Conservation (phyloP, 1,140 invertebrate species). For the Ips typographus region DNA sequence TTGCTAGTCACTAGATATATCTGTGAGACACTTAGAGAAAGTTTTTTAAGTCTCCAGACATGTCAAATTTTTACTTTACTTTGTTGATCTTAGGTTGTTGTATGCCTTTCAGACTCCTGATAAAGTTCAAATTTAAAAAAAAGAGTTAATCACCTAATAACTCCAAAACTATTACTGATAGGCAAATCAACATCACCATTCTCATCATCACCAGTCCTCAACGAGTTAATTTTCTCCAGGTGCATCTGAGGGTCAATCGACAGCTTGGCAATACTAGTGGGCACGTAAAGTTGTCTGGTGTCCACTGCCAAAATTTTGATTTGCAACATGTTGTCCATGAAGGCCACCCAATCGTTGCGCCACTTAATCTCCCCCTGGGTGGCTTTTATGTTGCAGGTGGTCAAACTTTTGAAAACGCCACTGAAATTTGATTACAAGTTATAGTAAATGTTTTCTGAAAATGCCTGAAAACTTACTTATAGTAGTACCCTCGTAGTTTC, state of each 20-base stretch:
- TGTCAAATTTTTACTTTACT: no score
- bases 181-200: slow-evolving; percentile 9
- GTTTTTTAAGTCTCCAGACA: no score
- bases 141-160: slow-evolving; percentile 20
- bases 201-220: not conserved
- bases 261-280: slow-evolving; percentile 79
- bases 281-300: slow-evolving; percentile 74
- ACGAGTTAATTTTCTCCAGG: slow-evolving; percentile 53
- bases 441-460: not conserved
- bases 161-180: slow-evolving; percentile 13
- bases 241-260: slow-evolving; percentile 75
- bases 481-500: slow-evolving; percentile 87
- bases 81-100: no score
- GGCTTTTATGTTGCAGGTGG: slow-evolving; percentile 48
- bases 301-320: slow-evolving; percentile 77
- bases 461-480: slow-evolving; percentile 56
- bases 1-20: no score
- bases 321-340: slow-evolving; percentile 92
- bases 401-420: slow-evolving; percentile 67
- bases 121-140: no score
- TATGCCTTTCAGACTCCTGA: no score
- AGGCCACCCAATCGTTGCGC: slow-evolving; percentile 85
- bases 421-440: slow-evolving; percentile 26
- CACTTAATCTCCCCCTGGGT: slow-evolving; percentile 61
- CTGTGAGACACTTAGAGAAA: no score